Conservation (phyloP, 2,888 invertebrate species). For the Beris chalybata region DNA sequence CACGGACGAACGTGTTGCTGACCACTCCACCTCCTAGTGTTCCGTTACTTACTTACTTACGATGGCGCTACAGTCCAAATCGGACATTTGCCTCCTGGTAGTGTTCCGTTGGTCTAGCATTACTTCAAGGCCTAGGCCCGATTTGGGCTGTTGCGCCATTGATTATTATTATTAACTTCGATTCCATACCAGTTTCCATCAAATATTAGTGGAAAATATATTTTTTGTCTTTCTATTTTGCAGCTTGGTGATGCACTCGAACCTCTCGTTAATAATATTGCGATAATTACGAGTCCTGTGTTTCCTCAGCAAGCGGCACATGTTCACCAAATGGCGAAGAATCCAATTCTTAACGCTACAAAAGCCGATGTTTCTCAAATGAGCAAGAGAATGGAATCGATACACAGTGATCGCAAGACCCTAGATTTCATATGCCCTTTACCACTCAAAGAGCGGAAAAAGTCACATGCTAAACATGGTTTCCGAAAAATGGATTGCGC, state of each 20-base stretch:
- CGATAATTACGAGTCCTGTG: neutral
- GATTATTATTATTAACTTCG: too few relatives aligned
- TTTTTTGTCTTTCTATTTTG: neutral
- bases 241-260: slow-evolving; percentile 5
- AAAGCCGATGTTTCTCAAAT: too few relatives aligned
- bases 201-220: neutral
- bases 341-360: neutral
- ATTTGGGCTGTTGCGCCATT: too few relatives aligned
- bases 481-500: slow-evolving; percentile 18
- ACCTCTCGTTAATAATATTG: neutral
- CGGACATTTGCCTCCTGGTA: too few relatives aligned
- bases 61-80: too few relatives aligned
- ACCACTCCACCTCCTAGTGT: too few relatives aligned
- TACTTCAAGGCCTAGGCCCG: too few relatives aligned
- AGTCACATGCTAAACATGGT: neutral
- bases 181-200: too few relatives aligned
- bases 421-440: slow-evolving; percentile 7
- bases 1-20: too few relatives aligned
- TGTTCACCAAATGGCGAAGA: neutral
- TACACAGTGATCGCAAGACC: slow-evolving; percentile 1
- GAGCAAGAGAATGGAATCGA: neutral
- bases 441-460: neutral
- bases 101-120: too few relatives aligned
- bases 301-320: neutral
- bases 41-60: too few relatives aligned